These are phyloP conservation scores for Acrocephalus scirpaceus DNA, from an alignment of 2,797 vertebrate genomes.

Conservation along the genomic window DNA sequence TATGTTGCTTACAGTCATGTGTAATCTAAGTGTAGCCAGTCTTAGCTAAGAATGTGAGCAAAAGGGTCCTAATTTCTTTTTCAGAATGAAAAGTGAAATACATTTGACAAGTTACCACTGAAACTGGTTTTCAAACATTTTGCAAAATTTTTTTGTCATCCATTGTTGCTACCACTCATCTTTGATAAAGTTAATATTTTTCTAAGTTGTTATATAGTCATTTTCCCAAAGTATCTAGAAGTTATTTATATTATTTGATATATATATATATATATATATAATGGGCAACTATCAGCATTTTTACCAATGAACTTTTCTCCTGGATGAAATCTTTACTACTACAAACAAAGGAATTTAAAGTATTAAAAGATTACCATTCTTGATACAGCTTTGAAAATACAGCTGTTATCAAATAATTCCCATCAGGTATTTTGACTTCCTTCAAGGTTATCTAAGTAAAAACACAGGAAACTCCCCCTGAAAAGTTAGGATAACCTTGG, in stretches of 20 bases:
- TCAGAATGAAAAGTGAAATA: not conserved
- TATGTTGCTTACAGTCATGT: not conserved
- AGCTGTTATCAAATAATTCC: not conserved
- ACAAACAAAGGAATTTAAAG: not conserved
- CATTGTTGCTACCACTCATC: not conserved
- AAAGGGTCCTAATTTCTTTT: not conserved
- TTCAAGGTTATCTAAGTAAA: conserved; percentile 32
- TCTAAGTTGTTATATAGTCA: not conserved
- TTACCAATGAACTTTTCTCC: not conserved
- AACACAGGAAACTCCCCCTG: not conserved
- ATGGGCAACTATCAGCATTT: not conserved
- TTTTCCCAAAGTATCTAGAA: not conserved
- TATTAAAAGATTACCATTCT: not conserved
- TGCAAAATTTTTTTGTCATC: not conserved
- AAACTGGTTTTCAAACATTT: not conserved
- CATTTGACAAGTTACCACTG: not conserved
- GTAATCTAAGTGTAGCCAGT: not conserved
- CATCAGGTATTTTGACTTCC: not conserved
- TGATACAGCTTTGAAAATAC: not conserved
- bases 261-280: not conserved
- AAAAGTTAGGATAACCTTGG: not conserved
- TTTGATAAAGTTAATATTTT: not conserved
- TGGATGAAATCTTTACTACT: not conserved
- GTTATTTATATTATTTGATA: not conserved
- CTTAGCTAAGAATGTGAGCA: not conserved